Conservation (phyloP, 2,113 vertebrate species). For the Damaliscus lunatus region DNA sequence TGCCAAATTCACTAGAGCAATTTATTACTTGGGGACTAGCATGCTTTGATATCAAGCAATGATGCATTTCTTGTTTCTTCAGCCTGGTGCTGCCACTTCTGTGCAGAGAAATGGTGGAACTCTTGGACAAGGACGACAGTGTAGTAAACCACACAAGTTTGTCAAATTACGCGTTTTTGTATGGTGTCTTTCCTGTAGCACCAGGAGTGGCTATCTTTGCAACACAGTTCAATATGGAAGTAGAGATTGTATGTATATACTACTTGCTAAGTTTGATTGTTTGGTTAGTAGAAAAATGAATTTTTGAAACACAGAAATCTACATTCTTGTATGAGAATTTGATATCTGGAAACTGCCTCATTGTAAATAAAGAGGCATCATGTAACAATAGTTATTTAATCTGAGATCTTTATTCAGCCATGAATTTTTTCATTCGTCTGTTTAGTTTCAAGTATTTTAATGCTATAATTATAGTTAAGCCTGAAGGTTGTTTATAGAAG, state of each 20-base stretch:
- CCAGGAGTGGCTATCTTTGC: slow-evolving; percentile 98
- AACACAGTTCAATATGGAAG: slow-evolving; percentile 95
- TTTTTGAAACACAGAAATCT: slow-evolving; percentile 25
- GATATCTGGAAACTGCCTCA: background rate
- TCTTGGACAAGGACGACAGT: slow-evolving; percentile 86
- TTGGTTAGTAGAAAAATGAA: slow-evolving; percentile 7
- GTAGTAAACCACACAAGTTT: slow-evolving; percentile 92
- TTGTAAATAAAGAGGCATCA: slow-evolving; percentile 13
- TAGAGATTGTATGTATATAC: slow-evolving; percentile 92
- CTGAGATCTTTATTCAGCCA: background rate
- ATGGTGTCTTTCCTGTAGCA: slow-evolving; percentile 95
- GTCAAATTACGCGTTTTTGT: slow-evolving; percentile 97
- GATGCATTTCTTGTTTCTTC: slow-evolving; percentile 57
- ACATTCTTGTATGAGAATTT: slow-evolving; percentile 42
- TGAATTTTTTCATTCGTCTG: background rate
- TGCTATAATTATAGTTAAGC: background rate
- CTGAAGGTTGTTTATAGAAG: slow-evolving; percentile 25
- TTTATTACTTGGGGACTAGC: background rate
- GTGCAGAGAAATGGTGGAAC: slow-evolving; percentile 95
- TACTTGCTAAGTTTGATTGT: slow-evolving; percentile 18
- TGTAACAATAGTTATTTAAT: slow-evolving; percentile 27
- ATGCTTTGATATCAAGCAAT: background rate
- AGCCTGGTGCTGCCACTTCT: slow-evolving; percentile 95
- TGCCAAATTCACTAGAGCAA: background rate
- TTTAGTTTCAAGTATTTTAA: slow-evolving; percentile 25